Percentiles rank a stretch among this genome's conserved stretches.
Evolutionary conservation across 2,113 vertebrate species (phyloP).

Genomic region (human): DNA sequence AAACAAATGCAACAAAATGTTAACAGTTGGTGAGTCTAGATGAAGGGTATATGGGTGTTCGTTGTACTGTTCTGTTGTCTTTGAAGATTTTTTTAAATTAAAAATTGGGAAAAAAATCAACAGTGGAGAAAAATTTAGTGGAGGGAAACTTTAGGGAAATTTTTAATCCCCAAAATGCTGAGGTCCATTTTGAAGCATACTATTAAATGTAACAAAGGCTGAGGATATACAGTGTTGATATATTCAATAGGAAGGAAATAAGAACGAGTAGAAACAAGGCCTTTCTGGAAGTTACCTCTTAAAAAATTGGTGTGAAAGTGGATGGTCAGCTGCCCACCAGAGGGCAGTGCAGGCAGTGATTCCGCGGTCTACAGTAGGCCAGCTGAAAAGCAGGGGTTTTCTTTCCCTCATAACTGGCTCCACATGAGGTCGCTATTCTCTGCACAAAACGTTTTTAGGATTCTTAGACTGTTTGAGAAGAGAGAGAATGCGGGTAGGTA

Average conservation of each 20-base stretch:
- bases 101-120: background rate
- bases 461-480: background rate
- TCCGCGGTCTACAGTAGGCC: background rate
- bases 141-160: background rate
- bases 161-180: background rate
- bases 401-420: background rate
- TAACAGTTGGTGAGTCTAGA: background rate
- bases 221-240: background rate
- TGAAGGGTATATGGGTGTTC: background rate
- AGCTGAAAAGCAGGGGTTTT: background rate
- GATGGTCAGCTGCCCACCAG: background rate
- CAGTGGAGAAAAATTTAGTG: background rate
- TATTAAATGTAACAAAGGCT: background rate
- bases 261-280: background rate
- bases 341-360: conserved; percentile 46
- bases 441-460: background rate
- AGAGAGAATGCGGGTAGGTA: background rate
- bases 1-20: background rate
- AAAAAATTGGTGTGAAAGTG: background rate
- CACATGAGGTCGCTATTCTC: conserved; percentile 58
- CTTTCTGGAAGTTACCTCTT: background rate
- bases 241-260: background rate
- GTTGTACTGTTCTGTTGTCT: background rate
- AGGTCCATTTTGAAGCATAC: background rate
- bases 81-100: background rate